Evolutionary conservation across 2,113 vertebrate genomes (phyloP), one percentile per base, ranked within the genome.

Genomic region (Chlorodrepanis virens): DNA sequence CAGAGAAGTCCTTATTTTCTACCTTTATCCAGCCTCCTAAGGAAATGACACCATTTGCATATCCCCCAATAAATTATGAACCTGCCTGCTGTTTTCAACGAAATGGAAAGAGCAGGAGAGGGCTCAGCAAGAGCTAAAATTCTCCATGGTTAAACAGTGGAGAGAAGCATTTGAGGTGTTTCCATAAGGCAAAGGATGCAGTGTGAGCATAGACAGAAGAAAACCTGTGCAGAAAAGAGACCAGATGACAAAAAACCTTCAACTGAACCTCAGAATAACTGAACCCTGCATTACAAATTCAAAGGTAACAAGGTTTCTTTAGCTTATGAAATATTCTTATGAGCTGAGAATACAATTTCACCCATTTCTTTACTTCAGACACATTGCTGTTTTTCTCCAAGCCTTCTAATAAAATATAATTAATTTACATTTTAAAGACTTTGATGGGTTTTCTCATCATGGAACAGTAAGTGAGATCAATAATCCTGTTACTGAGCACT

Each of bases 361-460:
- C 20, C 16, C 20, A 29, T 75, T 83, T 86, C 31, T 89, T 92
- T 64, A 64, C 27, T 87, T 56, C 24, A 87, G 42, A 88, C 13
- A 87, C 14, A 11, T 24, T 64, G 22, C 35, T 83, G 39, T 25
- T 94, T 95, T 91, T 40, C 63, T 91, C 21, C 27, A 53, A 86
- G 47, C 7, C 23, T 68, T 81, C 70, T 79, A 77, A 78, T 40
- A 87, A 87, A 93, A 83, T 33, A 33, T 16, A 84, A 94, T 94
- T 65, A 72, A 87, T 93, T 94, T 94, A 57, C 57, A 92, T 90
- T 96, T 94, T 89, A 89, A 96, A 92, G 56, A 81, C 68, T 35
- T 83, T 82, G 57, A 93, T 88, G 81, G 20, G 39, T 80, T 87
- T 87, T 81, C 63, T 91, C 49, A 75, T 69, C 19, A 7, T 50